Evolutionary conservation across 2,113 vertebrate species (phyloP).

Genomic region (Mastomys coucha): DNA sequence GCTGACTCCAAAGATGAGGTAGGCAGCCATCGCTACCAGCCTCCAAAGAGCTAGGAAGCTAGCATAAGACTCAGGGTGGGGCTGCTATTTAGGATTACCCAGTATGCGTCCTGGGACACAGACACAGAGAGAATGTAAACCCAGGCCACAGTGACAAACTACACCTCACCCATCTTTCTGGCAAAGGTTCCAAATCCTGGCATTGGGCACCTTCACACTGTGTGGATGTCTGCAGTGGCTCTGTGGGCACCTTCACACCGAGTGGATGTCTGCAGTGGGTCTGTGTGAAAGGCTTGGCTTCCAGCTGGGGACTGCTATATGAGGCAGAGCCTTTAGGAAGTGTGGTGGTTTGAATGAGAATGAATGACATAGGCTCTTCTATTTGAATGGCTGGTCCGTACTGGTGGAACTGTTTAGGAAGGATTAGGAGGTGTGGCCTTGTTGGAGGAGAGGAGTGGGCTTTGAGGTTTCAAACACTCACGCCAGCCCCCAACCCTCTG

Average conservation of each 20-base stretch:
- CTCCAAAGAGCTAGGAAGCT: background rate
- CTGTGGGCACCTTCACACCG: background rate
- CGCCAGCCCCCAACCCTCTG: background rate
- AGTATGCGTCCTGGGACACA: background rate
- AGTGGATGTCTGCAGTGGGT: too few species aligned
- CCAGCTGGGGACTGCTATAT: background rate
- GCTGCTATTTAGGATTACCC: background rate
- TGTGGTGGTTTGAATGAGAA: background rate
- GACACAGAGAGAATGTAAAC: background rate
- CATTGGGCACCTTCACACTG: background rate
- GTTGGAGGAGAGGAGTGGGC: background rate
- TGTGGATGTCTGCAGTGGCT: too few species aligned
- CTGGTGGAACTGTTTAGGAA: background rate
- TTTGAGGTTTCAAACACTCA: background rate
- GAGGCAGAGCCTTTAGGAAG: background rate
- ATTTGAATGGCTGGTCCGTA: background rate
- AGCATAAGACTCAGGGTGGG: background rate
- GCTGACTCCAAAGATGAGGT: too few species aligned
- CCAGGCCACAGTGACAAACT: background rate
- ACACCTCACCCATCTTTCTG: background rate
- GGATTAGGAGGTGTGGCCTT: background rate
- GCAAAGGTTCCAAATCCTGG: background rate
- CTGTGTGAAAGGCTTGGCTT: background rate
- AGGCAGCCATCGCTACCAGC: background rate
- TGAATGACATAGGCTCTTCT: background rate